These are phyloP conservation scores for Acanthurus lineatus DNA, from an alignment of 2,797 vertebrate genomes.

Conservation along the genomic window DNA sequence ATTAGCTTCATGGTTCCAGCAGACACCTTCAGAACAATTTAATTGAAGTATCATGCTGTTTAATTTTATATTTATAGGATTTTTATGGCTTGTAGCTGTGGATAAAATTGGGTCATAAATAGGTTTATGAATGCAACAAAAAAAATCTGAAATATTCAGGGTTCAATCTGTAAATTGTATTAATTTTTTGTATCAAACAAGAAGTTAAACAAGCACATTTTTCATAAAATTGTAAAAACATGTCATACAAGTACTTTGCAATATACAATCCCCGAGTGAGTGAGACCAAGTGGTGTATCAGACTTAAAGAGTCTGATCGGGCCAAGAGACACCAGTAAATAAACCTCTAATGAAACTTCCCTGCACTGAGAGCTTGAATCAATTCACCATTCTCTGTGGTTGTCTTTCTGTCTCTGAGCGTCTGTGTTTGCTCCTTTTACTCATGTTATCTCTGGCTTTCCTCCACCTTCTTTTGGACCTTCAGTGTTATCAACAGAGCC, in stretches of 20 bases:
- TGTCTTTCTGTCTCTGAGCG: neutral
- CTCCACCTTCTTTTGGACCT: neutral
- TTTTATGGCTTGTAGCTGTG: constrained; percentile 11
- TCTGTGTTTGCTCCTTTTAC: neutral
- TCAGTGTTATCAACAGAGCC: constrained; percentile 15
- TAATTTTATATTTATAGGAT: constrained; percentile 19
- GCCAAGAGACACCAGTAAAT: neutral
- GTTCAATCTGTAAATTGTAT: neutral
- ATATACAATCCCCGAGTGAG: neutral
- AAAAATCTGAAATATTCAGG: neutral
- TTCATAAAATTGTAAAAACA: neutral
- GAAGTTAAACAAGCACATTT: neutral
- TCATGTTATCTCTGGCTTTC: neutral
- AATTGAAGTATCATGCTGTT: constrained; percentile 22
- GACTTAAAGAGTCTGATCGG: constrained; percentile 15
- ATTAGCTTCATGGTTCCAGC: neutral
- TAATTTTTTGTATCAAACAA: neutral
- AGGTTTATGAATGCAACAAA: neutral
- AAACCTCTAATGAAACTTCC: constrained; percentile 18
- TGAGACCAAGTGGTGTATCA: neutral
- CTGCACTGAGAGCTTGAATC: neutral
- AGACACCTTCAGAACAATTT: neutral
- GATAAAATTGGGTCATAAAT: constrained; percentile 20
- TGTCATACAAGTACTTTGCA: constrained; percentile 1
- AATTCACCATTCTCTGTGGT: neutral